Evolutionary conservation across 2,797 vertebrate species (phyloP).

Genomic region (Lophius americanus): DNA sequence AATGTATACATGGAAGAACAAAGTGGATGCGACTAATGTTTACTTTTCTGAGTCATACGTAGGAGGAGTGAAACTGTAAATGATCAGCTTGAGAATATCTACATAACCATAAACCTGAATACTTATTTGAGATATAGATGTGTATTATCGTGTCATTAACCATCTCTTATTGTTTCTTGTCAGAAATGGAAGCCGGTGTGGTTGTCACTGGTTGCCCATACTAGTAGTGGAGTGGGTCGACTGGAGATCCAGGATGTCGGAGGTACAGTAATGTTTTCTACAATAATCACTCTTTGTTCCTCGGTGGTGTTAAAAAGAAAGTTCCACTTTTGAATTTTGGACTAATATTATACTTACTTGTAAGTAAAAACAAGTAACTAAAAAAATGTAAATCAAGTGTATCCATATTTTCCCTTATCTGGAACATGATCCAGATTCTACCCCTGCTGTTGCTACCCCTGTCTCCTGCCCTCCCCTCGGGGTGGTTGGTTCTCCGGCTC

Average conservation of each 20-base stretch:
- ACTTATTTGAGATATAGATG: neutral
- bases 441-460: too few species aligned
- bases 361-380: too few species aligned
- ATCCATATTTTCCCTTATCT: too few species aligned
- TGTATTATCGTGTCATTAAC: neutral
- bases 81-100: neutral
- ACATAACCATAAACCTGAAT: neutral
- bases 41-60: conserved; percentile 12
- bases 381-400: too few species aligned
- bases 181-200: conserved; percentile 93
- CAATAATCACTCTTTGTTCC: neutral
- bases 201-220: conserved; percentile 86
- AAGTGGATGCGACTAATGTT: conserved; percentile 14
- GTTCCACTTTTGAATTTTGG: neutral
- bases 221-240: conserved; percentile 86
- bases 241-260: conserved; percentile 87
- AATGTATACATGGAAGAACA: too few species aligned
- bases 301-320: neutral
- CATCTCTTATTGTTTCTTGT: neutral
- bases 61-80: conserved; percentile 1
- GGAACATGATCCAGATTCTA: too few species aligned
- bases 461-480: too few species aligned
- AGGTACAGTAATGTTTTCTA: conserved; percentile 23
- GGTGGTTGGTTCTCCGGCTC: too few species aligned
- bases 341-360: too few species aligned